phyloP scores from a whole-genome alignment of 2,797 vertebrate species.

The Furcifer pardalis region DNA sequence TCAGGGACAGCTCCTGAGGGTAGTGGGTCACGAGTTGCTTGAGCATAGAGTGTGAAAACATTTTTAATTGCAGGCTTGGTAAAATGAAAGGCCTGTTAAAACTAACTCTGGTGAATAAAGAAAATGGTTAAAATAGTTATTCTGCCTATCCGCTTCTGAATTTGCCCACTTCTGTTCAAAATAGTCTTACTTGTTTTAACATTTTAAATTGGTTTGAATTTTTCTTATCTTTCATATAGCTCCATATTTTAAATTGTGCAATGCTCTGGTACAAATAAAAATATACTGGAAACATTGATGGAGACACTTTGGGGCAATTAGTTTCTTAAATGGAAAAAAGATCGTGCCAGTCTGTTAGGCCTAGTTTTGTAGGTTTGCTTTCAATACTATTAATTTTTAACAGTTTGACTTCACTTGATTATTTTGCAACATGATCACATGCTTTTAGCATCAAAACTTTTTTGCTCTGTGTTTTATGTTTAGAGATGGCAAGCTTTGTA shows the following conservation, averaged over 20 bases:
- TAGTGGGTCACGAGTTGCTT: not conserved
- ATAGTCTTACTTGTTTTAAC: too few relatives aligned
- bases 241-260: too few relatives aligned
- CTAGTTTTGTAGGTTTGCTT: not conserved
- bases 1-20: constrained; percentile 10
- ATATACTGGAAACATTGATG: not conserved
- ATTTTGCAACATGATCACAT: not conserved
- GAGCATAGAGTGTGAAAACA: constrained; percentile 21
- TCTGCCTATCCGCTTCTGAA: not conserved
- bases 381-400: not conserved
- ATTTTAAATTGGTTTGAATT: too few relatives aligned
- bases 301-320: not conserved
- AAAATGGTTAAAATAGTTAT: not conserved
- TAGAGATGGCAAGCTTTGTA: not conserved
- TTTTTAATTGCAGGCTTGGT: not conserved
- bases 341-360: not conserved
- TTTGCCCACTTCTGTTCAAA: too few relatives aligned
- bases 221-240: too few relatives aligned
- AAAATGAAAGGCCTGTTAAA: not conserved
- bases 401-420: not conserved
- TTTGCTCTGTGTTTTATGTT: not conserved
- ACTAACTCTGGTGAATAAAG: constrained; percentile 41
- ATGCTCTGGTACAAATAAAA: not conserved
- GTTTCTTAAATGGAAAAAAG: not conserved
- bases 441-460: not conserved